These are phyloP conservation scores for Heliconius ismenius DNA, from an alignment of 2,888 invertebrate species.

Conservation along the genomic window DNA sequence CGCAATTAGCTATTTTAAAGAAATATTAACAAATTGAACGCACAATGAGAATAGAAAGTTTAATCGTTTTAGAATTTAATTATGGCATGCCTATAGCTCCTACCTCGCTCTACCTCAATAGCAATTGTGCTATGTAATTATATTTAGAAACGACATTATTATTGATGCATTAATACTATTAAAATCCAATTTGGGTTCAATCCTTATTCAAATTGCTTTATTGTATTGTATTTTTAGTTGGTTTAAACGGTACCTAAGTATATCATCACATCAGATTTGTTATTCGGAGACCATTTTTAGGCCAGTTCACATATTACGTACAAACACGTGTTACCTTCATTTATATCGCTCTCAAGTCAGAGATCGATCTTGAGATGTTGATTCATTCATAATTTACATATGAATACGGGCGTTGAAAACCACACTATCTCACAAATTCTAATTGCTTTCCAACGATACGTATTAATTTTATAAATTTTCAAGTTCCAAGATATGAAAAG, in stretches of 20 bases:
- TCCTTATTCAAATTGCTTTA: neutral
- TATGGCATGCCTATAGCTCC: too few relatives aligned
- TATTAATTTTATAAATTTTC: too few relatives aligned
- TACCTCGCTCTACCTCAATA: neutral
- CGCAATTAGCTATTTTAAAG: too few relatives aligned
- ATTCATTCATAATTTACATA: too few relatives aligned
- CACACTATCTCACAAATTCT: too few relatives aligned
- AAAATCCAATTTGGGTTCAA: constrained; percentile 18
- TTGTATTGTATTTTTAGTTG: constrained; percentile 2
- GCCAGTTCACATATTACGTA: neutral
- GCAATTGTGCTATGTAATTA: constrained; percentile 7
- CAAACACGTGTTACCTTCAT: neutral
- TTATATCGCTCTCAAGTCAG: neutral
- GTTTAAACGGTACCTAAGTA: neutral
- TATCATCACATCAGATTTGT: constrained; percentile 16
- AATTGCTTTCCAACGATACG: neutral
- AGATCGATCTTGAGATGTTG: too few relatives aligned
- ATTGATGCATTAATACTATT: neutral
- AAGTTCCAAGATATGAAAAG: constrained; percentile 3
- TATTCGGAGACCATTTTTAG: constrained; percentile 10
- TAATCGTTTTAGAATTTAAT: too few relatives aligned
- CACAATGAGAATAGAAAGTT: too few relatives aligned
- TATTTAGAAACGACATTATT: neutral
- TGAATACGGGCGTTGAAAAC: too few relatives aligned
- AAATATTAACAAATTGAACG: too few relatives aligned